These are phyloP conservation scores for Hemichromis elongatus DNA, from an alignment of 2,113 vertebrate genomes.

Conservation along the genomic window DNA sequence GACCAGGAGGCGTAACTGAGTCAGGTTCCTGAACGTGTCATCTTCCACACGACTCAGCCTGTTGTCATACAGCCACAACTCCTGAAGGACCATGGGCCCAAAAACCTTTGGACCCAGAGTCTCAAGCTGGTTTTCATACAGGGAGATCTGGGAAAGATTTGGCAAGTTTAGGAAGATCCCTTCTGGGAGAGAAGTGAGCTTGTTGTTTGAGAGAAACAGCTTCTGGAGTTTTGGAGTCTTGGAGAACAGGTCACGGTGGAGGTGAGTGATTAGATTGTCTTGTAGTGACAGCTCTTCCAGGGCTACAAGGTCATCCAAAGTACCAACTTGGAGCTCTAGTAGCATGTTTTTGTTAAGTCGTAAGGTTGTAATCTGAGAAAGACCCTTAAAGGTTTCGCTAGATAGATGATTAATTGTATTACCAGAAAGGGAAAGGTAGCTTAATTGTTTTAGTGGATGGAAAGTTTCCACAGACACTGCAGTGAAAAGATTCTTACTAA, in stretches of 20 bases:
- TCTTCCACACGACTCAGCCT: constrained; percentile 75
- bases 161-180: constrained; percentile 81
- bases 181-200: constrained; percentile 71
- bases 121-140: constrained; percentile 81
- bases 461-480: constrained; percentile 53
- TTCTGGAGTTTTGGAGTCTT: constrained; percentile 78
- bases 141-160: constrained; percentile 77
- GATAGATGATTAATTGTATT: constrained; percentile 78
- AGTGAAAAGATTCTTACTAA: constrained; percentile 57
- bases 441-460: constrained; percentile 51
- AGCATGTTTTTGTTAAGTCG: constrained; percentile 82
- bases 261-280: constrained; percentile 78
- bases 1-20: constrained; percentile 78
- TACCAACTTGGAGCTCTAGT: constrained; percentile 68
- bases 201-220: constrained; percentile 86
- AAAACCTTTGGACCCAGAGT: constrained; percentile 76
- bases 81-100: constrained; percentile 74
- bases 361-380: constrained; percentile 76
- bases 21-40: constrained; percentile 80
- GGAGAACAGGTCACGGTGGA: constrained; percentile 77
- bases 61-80: constrained; percentile 91
- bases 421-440: constrained; percentile 76
- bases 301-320: constrained; percentile 74
- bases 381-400: constrained; percentile 70
- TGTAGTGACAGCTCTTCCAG: constrained; percentile 83